Percentiles rank a stretch among this genome's conserved stretches.
phyloP scores from a whole-genome alignment of 2,113 vertebrate species.

The Suricata suricatta region DNA sequence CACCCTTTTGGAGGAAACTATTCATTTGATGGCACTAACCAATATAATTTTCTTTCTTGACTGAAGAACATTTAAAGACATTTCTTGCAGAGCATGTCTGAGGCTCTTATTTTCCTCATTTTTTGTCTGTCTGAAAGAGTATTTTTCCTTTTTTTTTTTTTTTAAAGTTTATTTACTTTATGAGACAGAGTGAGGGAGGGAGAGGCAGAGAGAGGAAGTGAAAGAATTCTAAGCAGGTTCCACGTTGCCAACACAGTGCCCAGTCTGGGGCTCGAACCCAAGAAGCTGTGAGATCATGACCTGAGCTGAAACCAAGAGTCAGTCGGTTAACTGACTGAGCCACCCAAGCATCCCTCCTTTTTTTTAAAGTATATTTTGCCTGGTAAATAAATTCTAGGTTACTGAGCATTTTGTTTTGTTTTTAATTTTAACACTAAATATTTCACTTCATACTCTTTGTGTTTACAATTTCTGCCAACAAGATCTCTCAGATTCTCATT shows the following conservation, averaged over 20 bases:
- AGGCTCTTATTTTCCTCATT: background rate
- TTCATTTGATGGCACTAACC: background rate
- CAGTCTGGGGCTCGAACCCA: too few species aligned
- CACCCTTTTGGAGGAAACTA: background rate
- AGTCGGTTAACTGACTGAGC: too few species aligned
- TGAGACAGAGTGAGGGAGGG: too few species aligned
- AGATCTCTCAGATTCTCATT: background rate
- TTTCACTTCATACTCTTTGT: background rate
- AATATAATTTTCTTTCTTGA: background rate
- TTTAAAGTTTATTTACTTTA: too few species aligned
- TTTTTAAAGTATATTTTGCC: background rate
- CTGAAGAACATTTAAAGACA: background rate
- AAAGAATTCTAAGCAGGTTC: too few species aligned
- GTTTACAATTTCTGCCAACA: background rate
- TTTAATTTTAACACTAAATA: background rate
- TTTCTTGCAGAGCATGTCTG: background rate
- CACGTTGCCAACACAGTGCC: too few species aligned
- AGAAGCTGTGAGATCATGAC: too few species aligned
- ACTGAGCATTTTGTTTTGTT: background rate
- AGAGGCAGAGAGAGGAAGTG: too few species aligned
- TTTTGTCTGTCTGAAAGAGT: background rate
- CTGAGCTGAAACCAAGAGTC: too few species aligned
- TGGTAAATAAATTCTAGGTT: background rate
- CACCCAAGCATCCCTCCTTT: too few species aligned
- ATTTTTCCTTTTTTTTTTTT: background rate